Evolutionary conservation across 1,140 invertebrate genomes (phyloP), one percentile per base, ranked within the genome.

Genomic region (Oryzaephilus surinamensis): DNA sequence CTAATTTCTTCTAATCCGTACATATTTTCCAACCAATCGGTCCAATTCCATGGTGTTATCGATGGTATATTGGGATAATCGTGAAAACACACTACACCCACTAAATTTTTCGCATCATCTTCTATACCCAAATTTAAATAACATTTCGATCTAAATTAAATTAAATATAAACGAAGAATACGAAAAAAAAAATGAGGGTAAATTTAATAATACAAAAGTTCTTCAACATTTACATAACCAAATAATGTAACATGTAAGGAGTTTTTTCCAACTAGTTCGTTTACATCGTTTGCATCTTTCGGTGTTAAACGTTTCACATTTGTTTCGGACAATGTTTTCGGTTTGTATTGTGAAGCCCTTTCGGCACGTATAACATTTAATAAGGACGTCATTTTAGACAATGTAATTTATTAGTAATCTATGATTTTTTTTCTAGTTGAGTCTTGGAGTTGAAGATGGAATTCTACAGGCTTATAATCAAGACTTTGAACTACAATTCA

Each of bases 401-500:
- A n/a, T n/a, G n/a, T n/a, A n/a, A n/a, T n/a, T n/a, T n/a, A 10
- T 16, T 6, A 36, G 13, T 21, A 26, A 36, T 26, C 12, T 26
- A 10, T 24, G 33, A 15, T 45, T 49, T 57, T 52, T 47, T 21
- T 72, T 72, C 5, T 64, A 79, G 77, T 52, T 81, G 2, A 76
- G 71, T 32, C 57, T 80, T 12, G 70, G 72, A 19, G 62, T 79
- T 7, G 75, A 77, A 58, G 67, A 75, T 46, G 73, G 74, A 6
- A 62, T 61, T 27, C 47, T 79, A 12, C 71, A 76, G 39, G 73
- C 72, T 0, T 77, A 73, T 52, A 74, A 75, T 54, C 66, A 63
- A 14, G 74, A 77, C 56, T 76, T 76, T 43, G 73, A 76, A 51
- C 62, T 74, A 0, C 69, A 77, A 30, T 73, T 77, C 27, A 63